Evolutionary conservation across 2,797 vertebrate species (phyloP), one percentile per base, ranked within the genome.

Genomic region (Arctocebus calabarensis): DNA sequence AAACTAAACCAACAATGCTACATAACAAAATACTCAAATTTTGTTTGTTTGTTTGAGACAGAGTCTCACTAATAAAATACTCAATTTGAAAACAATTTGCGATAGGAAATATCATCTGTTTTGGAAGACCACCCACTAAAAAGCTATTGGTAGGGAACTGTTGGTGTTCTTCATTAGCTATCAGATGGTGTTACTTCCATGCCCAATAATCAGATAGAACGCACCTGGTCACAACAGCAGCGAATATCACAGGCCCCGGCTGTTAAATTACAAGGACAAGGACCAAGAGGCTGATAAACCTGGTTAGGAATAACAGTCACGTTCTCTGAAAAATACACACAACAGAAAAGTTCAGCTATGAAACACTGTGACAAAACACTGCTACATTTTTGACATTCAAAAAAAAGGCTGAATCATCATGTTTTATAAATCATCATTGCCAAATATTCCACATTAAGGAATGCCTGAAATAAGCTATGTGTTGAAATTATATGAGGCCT

Each of bases 221-320:
- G 0, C 98, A 99, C 99, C 99, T 77, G 97, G 93, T 99, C 99
- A 98, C 99, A 99, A 98, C 99, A 99, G 97, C 99, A 99, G 94
- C 98, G 98, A 34, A 99, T 8, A 84, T 99, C 99, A 98, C 99
- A 99, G 32, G 96, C 97, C 93, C 97, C 98, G 0, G 97, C 95
- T 8, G 99, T 99, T 62, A 99, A 97, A 84, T 99, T 98, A 98
- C 99, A 99, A 16, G 99, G 99, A 97, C 99, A 99, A 32, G 98
- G 96, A 29, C 99, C 99, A n/a, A 99, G 97, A 0, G 99, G 99
- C 73, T 99, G 98, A 97, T 99, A 99, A 32, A 98, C 99, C 98
- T 99, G 99, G 97, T 99, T 99, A 75, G 99, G 99, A 97, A 99
- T 99, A 9, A 98, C 3, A 0, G 99, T 99, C 97, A 97, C 97